A percentile compares a stretch with the other conserved stretches of the same genome.
These are phyloP conservation scores for Rhimphoctona megacephalus DNA, from an alignment of 2,888 invertebrate genomes.

Conservation along the genomic window DNA sequence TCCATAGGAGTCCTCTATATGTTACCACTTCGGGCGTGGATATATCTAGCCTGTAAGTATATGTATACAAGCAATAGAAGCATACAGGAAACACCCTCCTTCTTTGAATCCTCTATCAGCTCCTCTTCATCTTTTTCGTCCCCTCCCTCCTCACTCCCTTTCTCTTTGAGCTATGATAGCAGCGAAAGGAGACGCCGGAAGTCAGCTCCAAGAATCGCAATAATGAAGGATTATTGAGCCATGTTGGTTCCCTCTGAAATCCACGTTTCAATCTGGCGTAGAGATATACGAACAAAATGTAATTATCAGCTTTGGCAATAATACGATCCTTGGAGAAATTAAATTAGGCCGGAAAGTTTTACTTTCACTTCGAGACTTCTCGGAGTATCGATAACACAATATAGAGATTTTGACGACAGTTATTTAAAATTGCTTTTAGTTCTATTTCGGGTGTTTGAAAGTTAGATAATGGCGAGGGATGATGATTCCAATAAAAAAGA, in stretches of 20 bases:
- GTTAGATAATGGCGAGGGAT: background rate
- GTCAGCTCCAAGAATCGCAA: slow-evolving; percentile 64
- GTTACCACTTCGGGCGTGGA: slow-evolving; percentile 49
- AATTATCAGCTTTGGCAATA: slow-evolving; percentile 74
- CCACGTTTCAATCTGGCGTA: slow-evolving; percentile 29
- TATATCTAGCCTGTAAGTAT: slow-evolving; percentile 34
- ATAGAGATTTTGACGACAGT: background rate
- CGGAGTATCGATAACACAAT: background rate
- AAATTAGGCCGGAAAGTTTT: background rate
- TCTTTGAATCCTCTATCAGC: slow-evolving; percentile 13
- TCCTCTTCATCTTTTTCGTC: background rate
- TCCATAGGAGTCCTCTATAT: slow-evolving; percentile 46
- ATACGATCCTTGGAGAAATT: background rate
- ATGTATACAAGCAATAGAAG: slow-evolving; percentile 11
- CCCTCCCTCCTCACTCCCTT: background rate
- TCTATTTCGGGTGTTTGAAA: background rate
- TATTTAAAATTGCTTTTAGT: background rate
- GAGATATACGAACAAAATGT: slow-evolving; percentile 70
- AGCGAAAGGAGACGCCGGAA: slow-evolving; percentile 61
- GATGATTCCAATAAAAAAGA: background rate
- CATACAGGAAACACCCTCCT: slow-evolving; percentile 36
- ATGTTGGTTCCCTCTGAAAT: slow-evolving; percentile 58
- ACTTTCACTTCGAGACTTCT: background rate
- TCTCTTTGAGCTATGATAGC: slow-evolving; percentile 47
- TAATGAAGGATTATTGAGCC: slow-evolving; percentile 62